phyloP scores from a whole-genome alignment of 2,888 invertebrate species.

The Scaeva pyrastri region DNA sequence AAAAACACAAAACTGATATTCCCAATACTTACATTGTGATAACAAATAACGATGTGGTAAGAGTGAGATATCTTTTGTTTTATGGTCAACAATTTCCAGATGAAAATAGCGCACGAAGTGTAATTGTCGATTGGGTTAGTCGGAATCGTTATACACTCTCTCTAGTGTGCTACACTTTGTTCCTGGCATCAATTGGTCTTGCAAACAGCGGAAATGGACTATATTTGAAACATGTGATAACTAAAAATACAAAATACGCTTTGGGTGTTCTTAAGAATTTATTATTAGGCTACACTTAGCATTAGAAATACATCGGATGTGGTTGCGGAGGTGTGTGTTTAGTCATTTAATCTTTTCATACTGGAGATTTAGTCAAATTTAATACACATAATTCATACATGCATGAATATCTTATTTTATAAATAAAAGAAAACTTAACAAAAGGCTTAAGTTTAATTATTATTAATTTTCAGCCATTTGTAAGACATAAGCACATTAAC shows the following conservation, averaged over 20 bases:
- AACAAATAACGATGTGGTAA: slow-evolving; percentile 90
- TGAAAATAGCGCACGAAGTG: slow-evolving; percentile 61
- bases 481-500: not conserved
- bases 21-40: slow-evolving; percentile 90
- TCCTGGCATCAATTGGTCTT: slow-evolving; percentile 87
- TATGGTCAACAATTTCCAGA: slow-evolving; percentile 84
- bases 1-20: slow-evolving; percentile 81
- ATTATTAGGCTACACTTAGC: slow-evolving; percentile 57
- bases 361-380: slow-evolving; percentile 60
- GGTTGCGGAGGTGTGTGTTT: slow-evolving; percentile 12
- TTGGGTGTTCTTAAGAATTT: slow-evolving; percentile 55
- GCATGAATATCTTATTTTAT: slow-evolving; percentile 54
- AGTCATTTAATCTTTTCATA: slow-evolving; percentile 47
- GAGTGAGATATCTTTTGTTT: slow-evolving; percentile 90
- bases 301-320: not conserved
- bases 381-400: slow-evolving; percentile 25
- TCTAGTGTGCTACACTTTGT: slow-evolving; percentile 87
- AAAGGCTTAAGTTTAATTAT: not conserved
- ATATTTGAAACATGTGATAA: slow-evolving; percentile 63
- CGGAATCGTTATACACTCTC: slow-evolving; percentile 87
- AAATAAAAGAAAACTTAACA: slow-evolving; percentile 50
- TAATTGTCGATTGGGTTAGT: slow-evolving; percentile 85
- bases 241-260: slow-evolving; percentile 60
- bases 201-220: slow-evolving; percentile 85
- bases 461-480: not conserved